A percentile compares a stretch with the other conserved stretches of the same genome.
These are phyloP conservation scores for Anabacerthia variegaticeps DNA, from an alignment of 2,797 vertebrate genomes.

Conservation along the genomic window DNA sequence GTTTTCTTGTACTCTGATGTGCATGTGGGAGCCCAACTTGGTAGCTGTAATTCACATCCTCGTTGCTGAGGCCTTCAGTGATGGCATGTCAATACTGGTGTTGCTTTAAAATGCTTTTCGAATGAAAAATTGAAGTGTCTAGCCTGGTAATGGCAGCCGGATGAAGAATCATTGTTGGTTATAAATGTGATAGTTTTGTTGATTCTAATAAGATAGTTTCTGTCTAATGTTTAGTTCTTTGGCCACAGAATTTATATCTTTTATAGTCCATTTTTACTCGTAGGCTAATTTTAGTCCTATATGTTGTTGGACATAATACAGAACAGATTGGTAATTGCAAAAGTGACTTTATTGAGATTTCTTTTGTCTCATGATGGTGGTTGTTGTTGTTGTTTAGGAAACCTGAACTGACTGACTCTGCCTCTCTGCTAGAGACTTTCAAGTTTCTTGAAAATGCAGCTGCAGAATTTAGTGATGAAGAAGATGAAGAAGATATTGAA, in stretches of 20 bases:
- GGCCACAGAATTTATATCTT: background rate
- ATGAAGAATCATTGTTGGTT: background rate
- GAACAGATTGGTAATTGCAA: background rate
- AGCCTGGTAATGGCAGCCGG: background rate
- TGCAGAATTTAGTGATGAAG: constrained; percentile 95
- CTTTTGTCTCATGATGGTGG: background rate
- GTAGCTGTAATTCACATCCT: background rate
- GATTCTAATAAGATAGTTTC: background rate
- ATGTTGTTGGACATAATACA: background rate
- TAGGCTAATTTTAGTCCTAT: background rate
- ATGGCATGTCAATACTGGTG: background rate
- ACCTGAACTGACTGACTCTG: constrained; percentile 91
- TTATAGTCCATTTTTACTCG: background rate
- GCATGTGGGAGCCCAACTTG: background rate
- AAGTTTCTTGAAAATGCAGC: constrained; percentile 96
- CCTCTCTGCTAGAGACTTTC: constrained; percentile 94
- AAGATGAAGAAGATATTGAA: constrained; percentile 95
- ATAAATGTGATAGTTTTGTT: background rate
- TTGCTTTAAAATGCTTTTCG: background rate
- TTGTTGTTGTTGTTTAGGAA: constrained; percentile 82
- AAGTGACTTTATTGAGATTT: background rate
- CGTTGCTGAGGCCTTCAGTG: background rate
- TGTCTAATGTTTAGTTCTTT: background rate
- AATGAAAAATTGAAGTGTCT: background rate
- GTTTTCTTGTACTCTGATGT: background rate